phyloP scores from a whole-genome alignment of 2,113 vertebrate genomes.

The Microtus montanus region DNA sequence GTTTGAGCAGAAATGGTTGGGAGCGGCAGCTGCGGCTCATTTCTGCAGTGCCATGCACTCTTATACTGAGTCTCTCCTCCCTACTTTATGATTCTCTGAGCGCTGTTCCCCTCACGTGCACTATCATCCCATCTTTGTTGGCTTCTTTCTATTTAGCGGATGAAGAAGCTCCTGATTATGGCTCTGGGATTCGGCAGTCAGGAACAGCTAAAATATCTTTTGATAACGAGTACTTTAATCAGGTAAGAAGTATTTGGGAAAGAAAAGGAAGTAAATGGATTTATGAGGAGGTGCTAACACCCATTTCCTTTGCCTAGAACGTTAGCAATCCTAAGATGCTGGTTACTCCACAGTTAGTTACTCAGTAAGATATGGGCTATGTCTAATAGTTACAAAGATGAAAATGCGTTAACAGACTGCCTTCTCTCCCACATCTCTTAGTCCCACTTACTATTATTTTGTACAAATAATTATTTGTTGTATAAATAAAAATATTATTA shows the following conservation, averaged over 20 bases:
- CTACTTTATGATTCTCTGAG: background rate
- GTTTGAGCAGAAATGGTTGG: background rate
- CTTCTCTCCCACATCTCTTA: slow-evolving; percentile 34
- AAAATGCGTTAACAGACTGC: background rate
- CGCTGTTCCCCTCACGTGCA: background rate
- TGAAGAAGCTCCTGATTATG: slow-evolving; percentile 99
- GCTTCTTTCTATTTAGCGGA: slow-evolving; percentile 87
- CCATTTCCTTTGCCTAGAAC: background rate
- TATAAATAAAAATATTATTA: background rate
- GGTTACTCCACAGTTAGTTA: background rate
- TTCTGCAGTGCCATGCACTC: background rate
- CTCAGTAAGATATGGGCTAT: background rate
- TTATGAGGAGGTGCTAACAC: background rate
- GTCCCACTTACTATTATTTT: background rate
- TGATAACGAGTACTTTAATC: slow-evolving; percentile 96
- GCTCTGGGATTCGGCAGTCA: slow-evolving; percentile 97
- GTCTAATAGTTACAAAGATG: no score
- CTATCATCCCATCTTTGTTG: slow-evolving; percentile 10
- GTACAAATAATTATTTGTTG: background rate
- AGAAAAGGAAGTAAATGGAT: background rate
- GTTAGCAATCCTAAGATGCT: background rate
- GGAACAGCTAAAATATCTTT: slow-evolving; percentile 99
- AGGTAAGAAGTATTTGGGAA: slow-evolving; percentile 85
- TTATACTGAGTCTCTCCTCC: background rate
- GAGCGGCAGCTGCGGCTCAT: background rate